These are phyloP conservation scores for Buceros bicornis DNA, from an alignment of 2,797 vertebrate genomes.

Conservation along the genomic window DNA sequence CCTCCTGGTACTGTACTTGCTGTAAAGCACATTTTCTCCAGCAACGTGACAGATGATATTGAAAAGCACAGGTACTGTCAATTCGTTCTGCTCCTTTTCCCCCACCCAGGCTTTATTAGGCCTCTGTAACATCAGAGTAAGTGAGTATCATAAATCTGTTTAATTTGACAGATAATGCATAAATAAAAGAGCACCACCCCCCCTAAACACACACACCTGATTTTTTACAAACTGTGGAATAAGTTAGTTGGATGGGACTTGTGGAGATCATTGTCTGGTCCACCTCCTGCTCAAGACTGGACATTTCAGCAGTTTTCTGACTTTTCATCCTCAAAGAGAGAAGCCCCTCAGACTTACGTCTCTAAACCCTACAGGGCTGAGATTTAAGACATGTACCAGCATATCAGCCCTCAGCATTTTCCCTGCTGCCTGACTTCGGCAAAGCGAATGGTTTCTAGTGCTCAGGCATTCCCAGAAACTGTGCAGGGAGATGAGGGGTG, in stretches of 20 bases:
- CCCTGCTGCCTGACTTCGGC: not conserved
- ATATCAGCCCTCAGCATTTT: not conserved
- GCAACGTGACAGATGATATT: not conserved
- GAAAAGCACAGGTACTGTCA: not conserved
- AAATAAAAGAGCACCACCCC: not conserved
- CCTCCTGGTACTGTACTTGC: not conserved
- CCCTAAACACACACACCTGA: not conserved
- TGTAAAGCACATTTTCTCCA: not conserved
- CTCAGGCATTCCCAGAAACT: not conserved
- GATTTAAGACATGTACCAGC: not conserved
- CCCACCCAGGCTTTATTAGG: not conserved
- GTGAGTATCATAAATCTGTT: not conserved
- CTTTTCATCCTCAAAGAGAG: not conserved
- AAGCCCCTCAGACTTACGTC: not conserved
- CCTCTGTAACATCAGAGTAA: not conserved
- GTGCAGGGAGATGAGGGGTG: not conserved
- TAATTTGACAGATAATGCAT: not conserved
- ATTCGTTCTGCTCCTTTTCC: not conserved
- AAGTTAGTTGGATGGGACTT: not conserved
- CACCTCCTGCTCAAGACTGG: not conserved
- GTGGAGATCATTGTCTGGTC: not conserved
- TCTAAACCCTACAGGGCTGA: not conserved
- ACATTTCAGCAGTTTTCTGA: not conserved
- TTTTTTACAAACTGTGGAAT: not conserved
- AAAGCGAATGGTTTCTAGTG: not conserved